Evolutionary conservation across 2,888 invertebrate species (phyloP), one percentile per base, ranked within the genome.

Genomic region (Aleiodes testaceus): DNA sequence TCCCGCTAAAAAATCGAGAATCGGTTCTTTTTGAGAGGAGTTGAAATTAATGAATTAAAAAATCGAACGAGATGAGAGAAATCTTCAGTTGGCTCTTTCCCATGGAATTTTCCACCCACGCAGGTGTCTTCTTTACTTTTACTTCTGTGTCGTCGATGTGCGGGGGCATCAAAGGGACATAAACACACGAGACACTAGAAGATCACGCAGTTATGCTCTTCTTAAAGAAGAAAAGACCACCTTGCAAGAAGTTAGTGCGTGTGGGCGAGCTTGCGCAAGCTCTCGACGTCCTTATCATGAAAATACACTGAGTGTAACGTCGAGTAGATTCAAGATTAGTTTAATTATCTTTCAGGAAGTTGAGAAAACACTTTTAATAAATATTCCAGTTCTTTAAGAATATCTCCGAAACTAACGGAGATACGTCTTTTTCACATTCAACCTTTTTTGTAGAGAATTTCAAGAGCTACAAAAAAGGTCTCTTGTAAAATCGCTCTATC

Each of bases 241-340:
- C 85, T 84, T 82, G 81, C 82, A 75, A 11, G 20, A 18, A 7
- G 9, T 52, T 11, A 14, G 78, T 74, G 50, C 20, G 83, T 82
- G 85, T 85, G 85, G 85, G 85, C 84, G 85, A 79, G 80, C 83
- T 82, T 81, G 80, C 83, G 80, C 83, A 80, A 83, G 81, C 79
- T 79, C 76, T 74, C 72, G 52, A 61, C 61, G 44, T 26, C 47
- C 69, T 63, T 63, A 50, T 42, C 50, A 68, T 47, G 9, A 52
- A 7, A 20, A 22, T 12, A 3, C 22, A 52, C 22, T 12, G 4
- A 12, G 12, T 26, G 11, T 12, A 12, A 22, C 52, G 50, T 11
- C 20, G 22, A 52, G 52, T 22, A 22, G 3, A 52, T 52, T 20
- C n/a, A 36, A 36, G 36, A 36, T 36, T 36, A 36, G 36, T 36